A percentile compares a stretch with the other conserved stretches of the same genome.
phyloP scores from a whole-genome alignment of 2,113 vertebrate genomes.

The Morone saxatilis region DNA sequence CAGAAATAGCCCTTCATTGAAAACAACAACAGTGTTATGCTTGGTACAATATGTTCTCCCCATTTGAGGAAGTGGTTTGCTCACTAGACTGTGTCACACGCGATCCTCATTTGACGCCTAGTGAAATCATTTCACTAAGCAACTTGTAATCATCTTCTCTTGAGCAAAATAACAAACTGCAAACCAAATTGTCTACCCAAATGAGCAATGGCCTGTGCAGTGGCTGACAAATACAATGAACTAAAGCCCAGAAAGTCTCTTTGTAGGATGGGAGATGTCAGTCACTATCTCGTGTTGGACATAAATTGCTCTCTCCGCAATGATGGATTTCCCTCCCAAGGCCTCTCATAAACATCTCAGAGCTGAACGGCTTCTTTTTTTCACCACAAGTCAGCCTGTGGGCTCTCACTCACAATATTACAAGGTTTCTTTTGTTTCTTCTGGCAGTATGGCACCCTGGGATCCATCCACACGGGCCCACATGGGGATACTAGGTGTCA shows the following conservation, averaged over 20 bases:
- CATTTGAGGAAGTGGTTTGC: constrained; percentile 82
- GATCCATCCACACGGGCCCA: constrained; percentile 63
- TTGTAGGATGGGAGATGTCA: constrained; percentile 59
- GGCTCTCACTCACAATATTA: constrained; percentile 71
- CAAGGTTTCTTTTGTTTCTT: constrained; percentile 81
- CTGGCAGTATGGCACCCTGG: constrained; percentile 58
- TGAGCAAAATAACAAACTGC: constrained; percentile 20
- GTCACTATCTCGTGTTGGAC: constrained; percentile 66
- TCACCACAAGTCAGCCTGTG: constrained; percentile 66
- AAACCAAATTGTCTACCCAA: background rate
- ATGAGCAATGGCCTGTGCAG: constrained; percentile 9
- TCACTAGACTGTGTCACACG: constrained; percentile 71
- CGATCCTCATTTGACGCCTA: constrained; percentile 18
- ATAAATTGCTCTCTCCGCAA: constrained; percentile 68
- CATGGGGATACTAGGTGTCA: constrained; percentile 72
- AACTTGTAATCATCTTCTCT: constrained; percentile 14
- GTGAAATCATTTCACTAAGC: constrained; percentile 49
- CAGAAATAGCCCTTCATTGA: constrained; percentile 44
- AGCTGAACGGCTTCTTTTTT: constrained; percentile 32
- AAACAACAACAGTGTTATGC: constrained; percentile 50
- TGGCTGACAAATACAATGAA: constrained; percentile 26
- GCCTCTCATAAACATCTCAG: constrained; percentile 77
- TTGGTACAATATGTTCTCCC: constrained; percentile 77
- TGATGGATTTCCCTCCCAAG: constrained; percentile 80
- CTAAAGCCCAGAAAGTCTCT: constrained; percentile 45